Conservation (phyloP, 2,113 vertebrate species). For the Cariama cristata region DNA sequence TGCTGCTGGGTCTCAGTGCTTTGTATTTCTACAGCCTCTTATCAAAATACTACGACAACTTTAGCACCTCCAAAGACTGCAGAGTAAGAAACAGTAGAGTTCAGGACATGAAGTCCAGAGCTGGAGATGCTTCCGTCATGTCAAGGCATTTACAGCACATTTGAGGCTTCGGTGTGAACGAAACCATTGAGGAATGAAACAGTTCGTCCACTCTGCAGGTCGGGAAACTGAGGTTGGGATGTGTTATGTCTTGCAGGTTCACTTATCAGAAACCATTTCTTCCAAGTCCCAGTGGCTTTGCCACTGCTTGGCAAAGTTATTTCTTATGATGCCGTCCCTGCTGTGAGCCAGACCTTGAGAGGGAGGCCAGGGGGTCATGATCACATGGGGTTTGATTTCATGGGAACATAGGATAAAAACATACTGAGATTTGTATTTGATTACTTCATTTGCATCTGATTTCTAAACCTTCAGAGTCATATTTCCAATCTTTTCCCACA, state of each 20-base stretch:
- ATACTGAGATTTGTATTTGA: neutral
- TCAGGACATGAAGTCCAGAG: neutral
- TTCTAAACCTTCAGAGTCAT: neutral
- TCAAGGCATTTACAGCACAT: neutral
- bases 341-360: neutral
- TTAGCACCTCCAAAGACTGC: neutral
- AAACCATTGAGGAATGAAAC: neutral
- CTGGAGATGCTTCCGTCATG: neutral
- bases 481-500: neutral
- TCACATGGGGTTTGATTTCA: neutral
- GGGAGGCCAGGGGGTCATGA: neutral
- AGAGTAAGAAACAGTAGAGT: neutral
- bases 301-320: neutral
- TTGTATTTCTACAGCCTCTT: neutral
- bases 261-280: neutral
- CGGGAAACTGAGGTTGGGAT: neutral
- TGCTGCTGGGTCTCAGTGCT: neutral
- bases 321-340: neutral
- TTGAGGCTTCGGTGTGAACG: neutral
- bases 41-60: neutral
- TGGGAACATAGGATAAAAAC: neutral
- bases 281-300: neutral
- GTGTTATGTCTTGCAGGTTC: neutral
- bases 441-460: neutral
- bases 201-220: neutral